Evolutionary conservation across 1,140 invertebrate species (phyloP), one percentile per base, ranked within the genome.

Genomic region (Rhyzopertha dominica): DNA sequence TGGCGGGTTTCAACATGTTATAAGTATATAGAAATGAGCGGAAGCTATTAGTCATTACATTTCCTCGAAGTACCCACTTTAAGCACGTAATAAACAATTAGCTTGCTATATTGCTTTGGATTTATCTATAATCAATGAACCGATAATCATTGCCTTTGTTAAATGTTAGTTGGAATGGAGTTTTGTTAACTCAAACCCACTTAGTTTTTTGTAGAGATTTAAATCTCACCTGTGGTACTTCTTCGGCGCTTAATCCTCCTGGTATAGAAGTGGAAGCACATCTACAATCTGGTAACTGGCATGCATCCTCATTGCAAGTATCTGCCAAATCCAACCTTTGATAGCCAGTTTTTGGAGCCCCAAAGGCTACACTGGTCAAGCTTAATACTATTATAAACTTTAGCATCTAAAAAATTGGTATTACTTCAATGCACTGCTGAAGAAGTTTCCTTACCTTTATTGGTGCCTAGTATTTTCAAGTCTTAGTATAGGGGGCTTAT

Each of bases 221-320:
- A 20, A 23, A 41, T 35, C 37, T 35, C 56, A 75, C 72, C 62
- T 74, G 73, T 9, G 73, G 73, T 9, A 58, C 68, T 40, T 73
- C 59, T 28, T 56, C 55, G 7, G 58, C n/a, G 35, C 39, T 17
- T 36, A 76, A 46, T 10, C 53, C 61, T 17, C 63, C 65, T 29
- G 75, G 74, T 47, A 71, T 69, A 8, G 58, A 43, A 3, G 57
- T 65, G 2, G 57, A 58, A 9, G 71, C 69, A 53, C 77, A 77
- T 46, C 69, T 68, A 48, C 75, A 79, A 30, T 67, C 44, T 3
- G 75, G 74, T 2, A 70, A 54, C 22, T 65, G 54, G 51, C 75
- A 77, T 12, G 49, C 50, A 22, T 20, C 37, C 2, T 22, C 5
- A 41, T 46, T 30, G 26, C 56, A 59, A 24, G 17, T n/a, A n/a